Base-by-base conservation (phyloP, 2,797 vertebrate genomes). In the Falco rusticolus region DNA sequence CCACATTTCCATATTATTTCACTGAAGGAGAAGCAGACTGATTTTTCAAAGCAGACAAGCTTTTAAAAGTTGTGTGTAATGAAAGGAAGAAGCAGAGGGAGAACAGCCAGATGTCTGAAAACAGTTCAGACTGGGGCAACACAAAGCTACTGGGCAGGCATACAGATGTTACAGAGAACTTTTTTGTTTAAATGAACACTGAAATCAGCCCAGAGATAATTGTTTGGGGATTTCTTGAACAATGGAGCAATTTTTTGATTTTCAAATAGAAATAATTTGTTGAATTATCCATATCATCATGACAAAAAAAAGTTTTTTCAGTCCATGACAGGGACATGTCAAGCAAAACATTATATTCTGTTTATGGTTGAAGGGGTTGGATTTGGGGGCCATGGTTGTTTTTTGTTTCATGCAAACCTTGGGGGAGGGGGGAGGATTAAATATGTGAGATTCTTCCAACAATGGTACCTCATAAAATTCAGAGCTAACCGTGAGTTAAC, bases 201-300 rank as follows among this genome's bases (percentile, higher is more conserved):
- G 11, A 64, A 84, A 68, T 80, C n/a, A 68, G 37, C 71, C 45
- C 59, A 72, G 71, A 85, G 47, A 84, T 66, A 77, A 93, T 54
- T 66, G 56, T 78, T 81, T 51, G 57, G 69, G 79, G 60, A 94
- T 95, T 95, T 96, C 59, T 71, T 77, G 56, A 94, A 92, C 63
- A 94, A 91, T 41, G 53, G 85, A 43, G 43, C 24, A 83, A 82
- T 82, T 90, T 85, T 82, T 66, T 77, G 19, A 87, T 83, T 96
- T 80, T 84, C 56, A 89, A 87, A 72, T 66, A 53, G 14, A 94
- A 56, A 86, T 88, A 54, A 79, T 90, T 91, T 13, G 83, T 94
- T 89, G 10, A 92, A 81, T 94, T 77, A 87, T 64, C 51, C 31
- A 65, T 53, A 86, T 96, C 48, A 88, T 91, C 71, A 85, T 84